These are phyloP conservation scores for Leptinotarsa peninsularis DNA, from an alignment of 2,888 invertebrate species.

Conservation along the genomic window DNA sequence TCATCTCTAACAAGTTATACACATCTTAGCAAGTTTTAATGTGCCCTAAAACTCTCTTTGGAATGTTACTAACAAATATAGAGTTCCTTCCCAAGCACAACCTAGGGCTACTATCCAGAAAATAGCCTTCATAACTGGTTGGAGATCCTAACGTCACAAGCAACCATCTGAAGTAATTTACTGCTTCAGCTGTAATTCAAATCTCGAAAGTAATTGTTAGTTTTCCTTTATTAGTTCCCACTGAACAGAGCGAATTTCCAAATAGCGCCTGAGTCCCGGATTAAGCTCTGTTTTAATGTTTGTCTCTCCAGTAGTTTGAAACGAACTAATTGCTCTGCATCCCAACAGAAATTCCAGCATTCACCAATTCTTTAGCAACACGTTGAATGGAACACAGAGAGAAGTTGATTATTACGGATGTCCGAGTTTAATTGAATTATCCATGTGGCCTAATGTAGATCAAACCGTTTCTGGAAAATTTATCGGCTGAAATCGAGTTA, in stretches of 20 bases:
- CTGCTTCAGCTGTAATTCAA: too few species aligned
- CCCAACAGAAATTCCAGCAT: constrained; percentile 10
- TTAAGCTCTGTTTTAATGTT: constrained; percentile 4
- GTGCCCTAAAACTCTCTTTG: too few species aligned
- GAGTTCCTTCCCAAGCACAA: too few species aligned
- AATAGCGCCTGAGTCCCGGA: background rate
- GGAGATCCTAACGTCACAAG: too few species aligned
- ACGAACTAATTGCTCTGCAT: constrained; percentile 24
- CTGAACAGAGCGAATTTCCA: background rate
- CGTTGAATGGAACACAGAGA: background rate
- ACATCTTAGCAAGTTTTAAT: too few species aligned
- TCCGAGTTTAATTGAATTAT: constrained; percentile 11
- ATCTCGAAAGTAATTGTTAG: background rate
- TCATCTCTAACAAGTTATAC: too few species aligned
- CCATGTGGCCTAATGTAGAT: background rate
- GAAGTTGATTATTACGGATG: constrained; percentile 3
- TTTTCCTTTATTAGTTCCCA: constrained; percentile 4
- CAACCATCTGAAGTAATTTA: too few species aligned
- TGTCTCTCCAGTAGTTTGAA: constrained; percentile 20
- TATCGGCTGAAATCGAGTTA: background rate
- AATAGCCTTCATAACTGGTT: too few species aligned
- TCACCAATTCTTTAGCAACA: constrained; percentile 7
- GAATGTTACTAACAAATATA: too few species aligned
- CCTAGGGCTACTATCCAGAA: too few species aligned
- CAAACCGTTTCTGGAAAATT: background rate